Evolutionary conservation across 2,888 invertebrate species (phyloP), one percentile per base, ranked within the genome.

Genomic region (Spodoptera littoralis): DNA sequence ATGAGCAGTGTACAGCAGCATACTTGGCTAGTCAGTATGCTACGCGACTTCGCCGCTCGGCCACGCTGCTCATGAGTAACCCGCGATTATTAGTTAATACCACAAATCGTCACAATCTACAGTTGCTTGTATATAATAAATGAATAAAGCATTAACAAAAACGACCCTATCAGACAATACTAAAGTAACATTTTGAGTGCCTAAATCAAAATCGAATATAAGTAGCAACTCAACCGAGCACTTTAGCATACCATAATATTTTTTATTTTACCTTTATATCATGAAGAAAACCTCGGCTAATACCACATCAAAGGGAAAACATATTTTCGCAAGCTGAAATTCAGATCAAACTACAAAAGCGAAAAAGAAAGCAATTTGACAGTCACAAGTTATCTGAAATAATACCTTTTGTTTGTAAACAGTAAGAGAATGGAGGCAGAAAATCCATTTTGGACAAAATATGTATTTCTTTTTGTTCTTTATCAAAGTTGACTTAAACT

Each of bases 321-420:
- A 30, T 64, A 63, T 61, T 55, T 63, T 54, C 56, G 22, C 56
- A 56, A 53, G 49, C 61, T 54, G 3, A 22, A 66, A 64, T 60
- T 58, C 57, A 51, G 48, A 69, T 55, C 51, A 60, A 65, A 61
- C 61, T 75, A 75, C 58, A 71, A 75, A 62, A 63, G 56, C 24
- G 44, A 57, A 72, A 68, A 72, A 64, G 41, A 73, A 72, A 69
- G 46, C 60, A 70, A 70, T 73, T 69, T 73, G 69, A 69, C 57
- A 69, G 56, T 51, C 73, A 46, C 71, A 69, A 72, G 54, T 69
- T 73, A 69, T 64, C 73, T 64, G 50, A 64, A 72, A 64, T 73
- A 72, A 64, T 73, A 69, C 65, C 56, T 64, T 59, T 73, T 73
- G 50, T 68, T 11, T 8, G 24, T n/a, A 24, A 30, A 22, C 11